These are phyloP conservation scores for Pristionchus maxplancki DNA, from an alignment of 2,888 invertebrate species.

Conservation along the genomic window DNA sequence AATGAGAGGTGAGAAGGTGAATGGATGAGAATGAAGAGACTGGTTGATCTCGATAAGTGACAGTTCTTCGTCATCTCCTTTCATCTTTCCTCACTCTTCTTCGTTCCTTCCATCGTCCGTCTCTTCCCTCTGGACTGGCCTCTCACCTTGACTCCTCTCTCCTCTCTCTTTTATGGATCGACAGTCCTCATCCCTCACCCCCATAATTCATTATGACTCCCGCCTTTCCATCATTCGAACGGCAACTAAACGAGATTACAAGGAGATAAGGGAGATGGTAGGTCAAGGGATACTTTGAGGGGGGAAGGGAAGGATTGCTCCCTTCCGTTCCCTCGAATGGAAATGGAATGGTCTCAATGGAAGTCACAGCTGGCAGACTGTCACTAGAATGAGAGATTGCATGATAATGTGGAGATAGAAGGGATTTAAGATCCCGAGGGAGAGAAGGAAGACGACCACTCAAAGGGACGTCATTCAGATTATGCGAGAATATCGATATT, in stretches of 20 bases:
- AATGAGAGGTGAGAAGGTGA: neutral
- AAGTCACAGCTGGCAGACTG: constrained; percentile 5
- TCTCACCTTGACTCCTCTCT: constrained; percentile 10
- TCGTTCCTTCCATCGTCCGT: neutral
- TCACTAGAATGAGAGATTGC: neutral
- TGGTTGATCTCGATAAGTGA: neutral
- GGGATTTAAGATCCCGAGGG: constrained; percentile 42
- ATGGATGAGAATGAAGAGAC: neutral
- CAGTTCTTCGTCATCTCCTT: neutral
- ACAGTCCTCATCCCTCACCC: neutral
- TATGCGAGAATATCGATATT: too few species aligned
- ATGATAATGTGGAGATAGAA: constrained; percentile 28
- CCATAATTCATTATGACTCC: constrained; percentile 33
- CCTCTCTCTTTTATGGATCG: constrained; percentile 9
- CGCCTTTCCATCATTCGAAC: constrained; percentile 17
- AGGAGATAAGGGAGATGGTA: neutral
- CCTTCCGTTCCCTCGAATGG: neutral
- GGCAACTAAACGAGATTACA: constrained; percentile 59
- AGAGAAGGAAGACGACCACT: too few species aligned
- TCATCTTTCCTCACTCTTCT: neutral
- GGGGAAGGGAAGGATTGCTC: neutral
- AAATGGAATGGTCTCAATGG: neutral
- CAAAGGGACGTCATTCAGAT: too few species aligned
- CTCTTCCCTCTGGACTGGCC: neutral
- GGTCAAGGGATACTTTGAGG: neutral